A percentile compares a stretch with the other conserved stretches of the same genome.
phyloP scores from a whole-genome alignment of 2,888 invertebrate genomes.

The Dorcus parallelipipedus region DNA sequence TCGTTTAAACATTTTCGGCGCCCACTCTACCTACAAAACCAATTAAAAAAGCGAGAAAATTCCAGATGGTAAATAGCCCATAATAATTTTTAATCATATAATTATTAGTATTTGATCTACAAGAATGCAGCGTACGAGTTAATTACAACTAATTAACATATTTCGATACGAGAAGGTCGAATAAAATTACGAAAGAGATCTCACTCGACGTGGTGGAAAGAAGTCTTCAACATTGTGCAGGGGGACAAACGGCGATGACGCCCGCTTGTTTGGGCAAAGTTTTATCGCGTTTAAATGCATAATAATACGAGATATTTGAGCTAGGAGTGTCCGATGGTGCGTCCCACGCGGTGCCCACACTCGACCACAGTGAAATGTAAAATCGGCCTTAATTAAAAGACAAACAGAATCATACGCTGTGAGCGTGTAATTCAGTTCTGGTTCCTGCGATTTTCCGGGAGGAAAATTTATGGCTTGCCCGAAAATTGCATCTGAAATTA shows the following conservation, averaged over 20 bases:
- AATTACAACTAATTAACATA: too few relatives aligned
- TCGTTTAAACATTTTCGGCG: too few relatives aligned
- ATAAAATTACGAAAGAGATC: too few relatives aligned
- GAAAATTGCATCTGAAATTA: conserved; percentile 9
- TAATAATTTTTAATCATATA: neutral
- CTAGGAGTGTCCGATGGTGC: conserved; percentile 28
- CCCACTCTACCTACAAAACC: too few relatives aligned
- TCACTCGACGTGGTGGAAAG: too few relatives aligned
- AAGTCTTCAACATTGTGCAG: neutral
- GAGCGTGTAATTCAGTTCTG: too few relatives aligned
- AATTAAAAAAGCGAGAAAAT: too few relatives aligned
- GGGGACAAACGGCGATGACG: neutral
- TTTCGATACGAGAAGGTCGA: too few relatives aligned
- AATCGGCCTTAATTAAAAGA: conserved; percentile 11
- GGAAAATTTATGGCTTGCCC: neutral
- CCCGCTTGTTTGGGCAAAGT: conserved; percentile 14
- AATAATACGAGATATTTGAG: conserved; percentile 30
- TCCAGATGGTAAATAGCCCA: neutral
- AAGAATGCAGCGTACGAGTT: too few relatives aligned
- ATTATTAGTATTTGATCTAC: too few relatives aligned
- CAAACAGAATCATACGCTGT: neutral
- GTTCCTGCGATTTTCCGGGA: too few relatives aligned
- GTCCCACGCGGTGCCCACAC: conserved; percentile 23
- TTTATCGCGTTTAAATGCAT: conserved; percentile 26
- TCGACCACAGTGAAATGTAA: conserved; percentile 6